Evolutionary conservation across 2,797 vertebrate species (phyloP).

Genomic region (Diglossa cyanea): DNA sequence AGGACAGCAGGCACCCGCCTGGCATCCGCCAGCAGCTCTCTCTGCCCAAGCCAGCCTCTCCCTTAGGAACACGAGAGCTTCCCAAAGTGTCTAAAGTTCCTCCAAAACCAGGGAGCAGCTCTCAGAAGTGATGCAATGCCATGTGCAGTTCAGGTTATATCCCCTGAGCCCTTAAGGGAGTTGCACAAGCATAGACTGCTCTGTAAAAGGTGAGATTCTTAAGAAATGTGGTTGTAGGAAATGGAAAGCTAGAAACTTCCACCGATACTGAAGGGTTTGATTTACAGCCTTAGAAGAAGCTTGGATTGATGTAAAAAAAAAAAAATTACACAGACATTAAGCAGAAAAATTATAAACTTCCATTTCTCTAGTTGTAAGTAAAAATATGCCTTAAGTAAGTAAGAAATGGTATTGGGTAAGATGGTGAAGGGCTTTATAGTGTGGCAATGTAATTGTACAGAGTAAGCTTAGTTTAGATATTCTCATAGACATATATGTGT

Average conservation of each 20-base stretch:
- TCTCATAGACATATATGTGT: not conserved
- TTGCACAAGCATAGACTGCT: not conserved
- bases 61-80: not conserved
- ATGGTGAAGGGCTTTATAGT: not conserved
- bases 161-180: accelerated
- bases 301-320: not conserved
- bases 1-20: not conserved
- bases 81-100: not conserved
- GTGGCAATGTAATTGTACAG: not conserved
- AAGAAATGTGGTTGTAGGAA: not conserved
- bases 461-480: not conserved
- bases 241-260: not conserved
- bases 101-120: not conserved
- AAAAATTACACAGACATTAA: not conserved
- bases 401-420: not conserved
- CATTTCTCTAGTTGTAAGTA: not conserved
- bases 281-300: not conserved
- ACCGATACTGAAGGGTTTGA: not conserved
- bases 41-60: not conserved
- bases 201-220: not conserved
- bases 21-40: not conserved
- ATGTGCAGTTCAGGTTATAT: not conserved
- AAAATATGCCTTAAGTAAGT: not conserved
- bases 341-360: not conserved
- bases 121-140: accelerated